Evolutionary conservation across 2,888 invertebrate genomes (phyloP), one percentile per base, ranked within the genome.

Genomic region (Machimus atricapillus): DNA sequence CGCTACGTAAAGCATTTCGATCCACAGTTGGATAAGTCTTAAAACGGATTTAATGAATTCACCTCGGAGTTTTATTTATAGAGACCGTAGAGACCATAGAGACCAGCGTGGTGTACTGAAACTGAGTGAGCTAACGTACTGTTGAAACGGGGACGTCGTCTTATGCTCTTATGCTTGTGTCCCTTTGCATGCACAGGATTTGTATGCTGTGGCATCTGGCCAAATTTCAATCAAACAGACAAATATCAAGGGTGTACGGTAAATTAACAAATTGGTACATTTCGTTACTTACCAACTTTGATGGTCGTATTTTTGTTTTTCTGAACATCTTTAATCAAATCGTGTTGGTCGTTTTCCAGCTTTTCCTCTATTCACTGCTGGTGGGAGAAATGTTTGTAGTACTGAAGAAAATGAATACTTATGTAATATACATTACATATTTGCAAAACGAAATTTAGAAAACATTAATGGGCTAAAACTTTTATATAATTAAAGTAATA

Each of bases 181-280:
- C 66, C 66, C 23, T 79, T 46, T 46, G 46, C 23, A 2, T 31
- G 85, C 74, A 23, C 40, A 77, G 56, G 52, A 77, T 79, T 37
- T 79, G 73, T 85, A 86, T 73, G 79, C 87, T 86, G 78, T 89
- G 86, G 87, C 87, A 87, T 81, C 31, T 56, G 58, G 87, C 88
- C 86, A 88, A 88, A 87, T 83, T 88, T 40, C 86, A 87, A 88
- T 87, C 87, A 89, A 88, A 89, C 89, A 89, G 90, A 91, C 90
- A 91, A 91, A 92, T 92, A 92, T 91, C 90, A 91, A 91, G 90
- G 90, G 91, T 91, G 92, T 92, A 92, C 92, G 92, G 91, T 92
- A 92, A 92, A 92, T 92, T 92, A 92, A 91, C 92, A 90, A 92
- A 92, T 92, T 92, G 92, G 92, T 92, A 91, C 91, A 92, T 92